A percentile compares a stretch with the other conserved stretches of the same genome.
These are phyloP conservation scores for Tubiluchus corallicola DNA, from an alignment of 2,888 invertebrate species.

Conservation along the genomic window DNA sequence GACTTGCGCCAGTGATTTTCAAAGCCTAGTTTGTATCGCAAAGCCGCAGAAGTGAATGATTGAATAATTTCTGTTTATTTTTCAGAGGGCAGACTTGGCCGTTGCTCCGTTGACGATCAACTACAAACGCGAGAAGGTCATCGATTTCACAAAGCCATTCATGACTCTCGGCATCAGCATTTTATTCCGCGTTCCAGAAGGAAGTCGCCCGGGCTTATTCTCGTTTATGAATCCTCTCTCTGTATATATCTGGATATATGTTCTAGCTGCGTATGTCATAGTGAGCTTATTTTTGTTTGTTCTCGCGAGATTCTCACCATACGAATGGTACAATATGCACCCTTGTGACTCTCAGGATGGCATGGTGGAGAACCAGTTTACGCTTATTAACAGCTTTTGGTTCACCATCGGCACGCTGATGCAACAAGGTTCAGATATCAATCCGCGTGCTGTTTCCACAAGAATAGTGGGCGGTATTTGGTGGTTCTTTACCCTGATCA, in stretches of 20 bases:
- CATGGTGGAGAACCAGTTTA: conserved; percentile 66
- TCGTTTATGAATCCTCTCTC: conserved; percentile 68
- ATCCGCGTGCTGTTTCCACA: conserved; percentile 44
- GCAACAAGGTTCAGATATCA: conserved; percentile 94
- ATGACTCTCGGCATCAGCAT: conserved; percentile 13
- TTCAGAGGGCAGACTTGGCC: too few species aligned
- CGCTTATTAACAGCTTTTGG: conserved; percentile 88
- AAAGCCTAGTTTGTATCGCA: too few species aligned
- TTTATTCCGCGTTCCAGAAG: conserved; percentile 12
- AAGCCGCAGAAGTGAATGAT: too few species aligned
- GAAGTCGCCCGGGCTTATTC: conserved; percentile 13
- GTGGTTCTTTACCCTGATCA: conserved; percentile 99
- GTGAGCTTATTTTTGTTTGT: conserved; percentile 92
- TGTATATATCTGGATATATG: conserved; percentile 87
- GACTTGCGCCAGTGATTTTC: too few species aligned
- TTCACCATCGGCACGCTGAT: conserved; percentile 92
- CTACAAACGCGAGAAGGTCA: conserved; percentile 10
- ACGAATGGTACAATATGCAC: conserved; percentile 96
- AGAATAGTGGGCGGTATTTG: conserved; percentile 61
- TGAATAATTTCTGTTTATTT: too few species aligned
- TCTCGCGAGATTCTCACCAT: conserved; percentile 88
- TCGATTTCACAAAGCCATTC: conserved; percentile 13
- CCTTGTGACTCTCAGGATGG: too few species aligned
- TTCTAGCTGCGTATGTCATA: conserved; percentile 71
- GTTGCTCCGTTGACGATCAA: conserved; percentile 12